Percentiles rank a stretch among this genome's conserved stretches.
These are phyloP conservation scores for Batillaria attramentaria DNA, from an alignment of 1,140 invertebrate species.

Conservation along the genomic window DNA sequence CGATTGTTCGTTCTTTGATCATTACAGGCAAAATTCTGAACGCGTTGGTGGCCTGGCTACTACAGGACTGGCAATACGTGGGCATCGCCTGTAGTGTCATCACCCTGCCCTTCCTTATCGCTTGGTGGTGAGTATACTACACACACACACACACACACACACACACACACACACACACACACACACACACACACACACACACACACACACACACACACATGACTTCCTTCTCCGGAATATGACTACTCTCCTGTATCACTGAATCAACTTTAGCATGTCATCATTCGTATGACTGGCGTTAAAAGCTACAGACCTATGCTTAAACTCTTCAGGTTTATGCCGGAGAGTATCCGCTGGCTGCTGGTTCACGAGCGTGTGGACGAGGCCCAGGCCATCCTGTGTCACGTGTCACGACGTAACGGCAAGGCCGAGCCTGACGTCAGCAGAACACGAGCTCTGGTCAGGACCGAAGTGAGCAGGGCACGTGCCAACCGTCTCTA, in stretches of 20 bases:
- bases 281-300: too few species aligned
- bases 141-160: too few species aligned
- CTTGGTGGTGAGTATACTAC: conserved; percentile 13
- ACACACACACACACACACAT: too few species aligned
- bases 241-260: too few species aligned
- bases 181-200: too few species aligned
- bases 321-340: conserved; percentile 17
- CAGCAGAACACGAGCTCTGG: not conserved
- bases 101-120: not conserved
- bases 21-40: conserved; percentile 4
- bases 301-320: too few species aligned
- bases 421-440: not conserved
- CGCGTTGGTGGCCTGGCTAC: conserved; percentile 8
- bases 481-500: not conserved
- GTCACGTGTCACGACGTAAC: not conserved
- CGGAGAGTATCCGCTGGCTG: conserved; percentile 19
- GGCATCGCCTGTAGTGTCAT: too few species aligned
- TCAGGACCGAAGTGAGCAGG: not conserved
- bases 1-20: too few species aligned
- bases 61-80: conserved; percentile 22
- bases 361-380: conserved; percentile 8
- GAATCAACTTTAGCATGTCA: too few species aligned
- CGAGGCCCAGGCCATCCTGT: conserved; percentile 1
- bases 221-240: too few species aligned
- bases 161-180: too few species aligned